These are phyloP conservation scores for Pyrochroa serraticornis DNA, from an alignment of 2,888 invertebrate genomes.

Conservation along the genomic window DNA sequence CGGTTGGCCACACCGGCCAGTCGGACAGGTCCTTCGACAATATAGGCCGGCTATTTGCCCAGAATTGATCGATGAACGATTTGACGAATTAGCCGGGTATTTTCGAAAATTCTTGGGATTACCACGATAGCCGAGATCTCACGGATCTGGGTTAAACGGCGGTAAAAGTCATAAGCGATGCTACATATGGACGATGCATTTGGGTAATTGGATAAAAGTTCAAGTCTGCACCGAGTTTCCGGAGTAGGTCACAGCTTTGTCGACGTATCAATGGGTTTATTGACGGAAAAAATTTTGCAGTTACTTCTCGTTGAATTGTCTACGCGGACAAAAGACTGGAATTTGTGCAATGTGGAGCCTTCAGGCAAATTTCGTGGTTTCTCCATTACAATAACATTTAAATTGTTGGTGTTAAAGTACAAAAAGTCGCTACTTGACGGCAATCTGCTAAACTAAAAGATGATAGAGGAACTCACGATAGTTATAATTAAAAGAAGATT, in stretches of 20 bases:
- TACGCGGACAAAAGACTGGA: neutral
- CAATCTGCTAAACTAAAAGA: too few species aligned
- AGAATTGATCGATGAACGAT: conserved; percentile 21
- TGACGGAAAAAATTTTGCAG: too few species aligned
- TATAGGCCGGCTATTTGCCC: conserved; percentile 27
- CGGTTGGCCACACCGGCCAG: conserved; percentile 20
- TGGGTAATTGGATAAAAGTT: too few species aligned
- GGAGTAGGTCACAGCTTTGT: neutral
- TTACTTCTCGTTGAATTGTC: neutral
- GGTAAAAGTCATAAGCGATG: neutral
- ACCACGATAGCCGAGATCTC: neutral
- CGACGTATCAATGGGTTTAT: too few species aligned
- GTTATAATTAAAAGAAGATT: too few species aligned
- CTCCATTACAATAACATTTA: conserved; percentile 14
- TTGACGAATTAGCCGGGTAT: too few species aligned
- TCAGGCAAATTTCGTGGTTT: conserved; percentile 12
- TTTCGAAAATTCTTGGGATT: neutral
- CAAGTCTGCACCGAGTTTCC: too few species aligned
- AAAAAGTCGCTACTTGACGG: neutral
- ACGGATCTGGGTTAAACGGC: conserved; percentile 2
- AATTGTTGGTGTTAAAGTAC: neutral
- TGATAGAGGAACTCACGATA: too few species aligned
- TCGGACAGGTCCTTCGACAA: conserved; percentile 27
- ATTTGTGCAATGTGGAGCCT: conserved; percentile 10
- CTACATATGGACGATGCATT: too few species aligned